A percentile compares a stretch with the other conserved stretches of the same genome.
Evolutionary conservation across 2,888 invertebrate species (phyloP).

Genomic region (Lasioglossum pauxillum): DNA sequence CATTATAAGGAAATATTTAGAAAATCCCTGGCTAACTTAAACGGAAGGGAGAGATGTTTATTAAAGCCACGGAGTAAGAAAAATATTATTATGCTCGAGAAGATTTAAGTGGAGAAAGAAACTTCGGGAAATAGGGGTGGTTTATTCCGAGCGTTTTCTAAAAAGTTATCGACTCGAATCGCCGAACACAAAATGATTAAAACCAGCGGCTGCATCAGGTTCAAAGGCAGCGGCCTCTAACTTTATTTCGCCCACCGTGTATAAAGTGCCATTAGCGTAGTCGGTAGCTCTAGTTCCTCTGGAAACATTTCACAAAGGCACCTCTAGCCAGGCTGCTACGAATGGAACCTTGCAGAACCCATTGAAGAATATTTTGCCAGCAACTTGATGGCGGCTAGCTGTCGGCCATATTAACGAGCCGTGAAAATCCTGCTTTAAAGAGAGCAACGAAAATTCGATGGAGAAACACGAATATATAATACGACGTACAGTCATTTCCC

Average conservation of each 20-base stretch:
- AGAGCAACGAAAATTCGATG: not conserved
- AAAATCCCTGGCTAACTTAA: not conserved
- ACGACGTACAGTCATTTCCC: not conserved
- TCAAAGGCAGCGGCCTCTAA: not conserved
- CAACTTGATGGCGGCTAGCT: not conserved
- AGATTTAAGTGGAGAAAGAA: too few species aligned
- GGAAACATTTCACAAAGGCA: conserved; percentile 1
- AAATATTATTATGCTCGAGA: not conserved
- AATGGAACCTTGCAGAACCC: not conserved
- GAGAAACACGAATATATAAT: not conserved
- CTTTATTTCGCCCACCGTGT: conserved; percentile 9
- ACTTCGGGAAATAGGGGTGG: not conserved
- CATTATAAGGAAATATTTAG: not conserved
- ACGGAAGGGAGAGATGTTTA: not conserved
- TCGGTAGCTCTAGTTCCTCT: not conserved
- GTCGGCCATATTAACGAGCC: conserved; percentile 4
- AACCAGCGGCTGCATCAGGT: not conserved
- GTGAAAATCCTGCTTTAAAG: not conserved
- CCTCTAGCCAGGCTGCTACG: not conserved
- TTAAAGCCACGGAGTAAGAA: not conserved
- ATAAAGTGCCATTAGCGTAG: conserved; percentile 9
- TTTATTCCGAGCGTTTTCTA: not conserved
- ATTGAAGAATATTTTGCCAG: not conserved
- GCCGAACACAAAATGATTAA: not conserved
- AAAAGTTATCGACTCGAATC: not conserved